phyloP scores from a whole-genome alignment of 53 echinoderm and acorn worm genomes.

The Holothuria scabra region DNA sequence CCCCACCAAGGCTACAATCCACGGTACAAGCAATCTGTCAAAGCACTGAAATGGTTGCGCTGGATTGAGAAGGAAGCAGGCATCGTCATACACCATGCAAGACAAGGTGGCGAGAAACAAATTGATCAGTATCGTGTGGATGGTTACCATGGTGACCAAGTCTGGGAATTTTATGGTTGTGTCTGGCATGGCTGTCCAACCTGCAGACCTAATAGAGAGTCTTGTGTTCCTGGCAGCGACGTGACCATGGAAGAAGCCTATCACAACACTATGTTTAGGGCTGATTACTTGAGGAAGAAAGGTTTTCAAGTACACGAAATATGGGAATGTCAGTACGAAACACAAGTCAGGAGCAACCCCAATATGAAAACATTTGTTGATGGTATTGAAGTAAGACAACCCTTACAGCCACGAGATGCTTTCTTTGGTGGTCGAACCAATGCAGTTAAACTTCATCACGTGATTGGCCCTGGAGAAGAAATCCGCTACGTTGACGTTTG shows the following conservation, averaged over 20 bases:
- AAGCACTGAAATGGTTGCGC: slow-evolving; percentile 42
- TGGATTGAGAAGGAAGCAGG: slow-evolving; percentile 19
- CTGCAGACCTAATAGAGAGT: background rate
- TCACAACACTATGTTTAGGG: background rate
- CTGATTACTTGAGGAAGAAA: background rate
- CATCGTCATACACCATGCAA: slow-evolving; percentile 32
- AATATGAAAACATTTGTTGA: too few species aligned
- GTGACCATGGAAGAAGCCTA: background rate
- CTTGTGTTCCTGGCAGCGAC: background rate
- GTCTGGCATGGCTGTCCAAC: slow-evolving; percentile 43
- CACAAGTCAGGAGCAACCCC: too few species aligned
- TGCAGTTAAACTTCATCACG: too few species aligned
- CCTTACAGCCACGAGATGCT: too few species aligned
- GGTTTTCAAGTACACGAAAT: slow-evolving; percentile 6
- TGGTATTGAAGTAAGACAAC: too few species aligned
- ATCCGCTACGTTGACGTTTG: too few species aligned
- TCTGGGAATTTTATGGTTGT: slow-evolving; percentile 53
- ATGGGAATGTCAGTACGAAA: too few species aligned
- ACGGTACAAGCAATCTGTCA: slow-evolving; percentile 32
- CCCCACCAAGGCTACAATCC: too few species aligned
- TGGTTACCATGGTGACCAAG: slow-evolving; percentile 25
- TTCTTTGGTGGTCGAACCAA: too few species aligned
- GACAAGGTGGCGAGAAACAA: slow-evolving; percentile 20
- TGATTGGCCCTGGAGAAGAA: too few species aligned
- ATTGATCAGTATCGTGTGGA: slow-evolving; percentile 52